Percentiles rank a stretch among this genome's conserved stretches.
Conservation (phyloP, 2,113 vertebrate genomes). For the Neotragus pygmaeus region DNA sequence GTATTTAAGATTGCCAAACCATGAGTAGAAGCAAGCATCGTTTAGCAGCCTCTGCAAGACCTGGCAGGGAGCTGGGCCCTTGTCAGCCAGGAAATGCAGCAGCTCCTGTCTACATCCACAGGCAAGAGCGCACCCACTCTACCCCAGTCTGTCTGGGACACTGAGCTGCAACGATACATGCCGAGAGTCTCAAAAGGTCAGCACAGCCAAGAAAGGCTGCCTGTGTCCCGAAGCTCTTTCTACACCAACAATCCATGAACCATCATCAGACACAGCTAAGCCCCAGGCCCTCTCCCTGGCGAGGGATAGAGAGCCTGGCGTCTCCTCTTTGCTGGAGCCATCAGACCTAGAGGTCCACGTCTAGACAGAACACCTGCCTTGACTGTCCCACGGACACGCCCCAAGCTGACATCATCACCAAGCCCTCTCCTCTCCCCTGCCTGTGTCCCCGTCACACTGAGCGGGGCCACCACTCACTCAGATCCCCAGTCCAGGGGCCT, state of each 20-base stretch:
- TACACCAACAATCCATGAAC: no score
- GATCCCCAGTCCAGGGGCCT: not conserved
- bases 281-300: not conserved
- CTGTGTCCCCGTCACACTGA: not conserved
- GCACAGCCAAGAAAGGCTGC: not conserved
- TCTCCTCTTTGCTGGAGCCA: not conserved
- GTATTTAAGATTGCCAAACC: not conserved
- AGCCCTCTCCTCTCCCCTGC: not conserved
- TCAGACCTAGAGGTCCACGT: not conserved
- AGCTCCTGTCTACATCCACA: not conserved
- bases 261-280: not conserved
- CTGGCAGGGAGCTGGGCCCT: not conserved
- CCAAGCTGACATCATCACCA: not conserved
- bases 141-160: no score
- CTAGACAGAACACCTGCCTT: not conserved
- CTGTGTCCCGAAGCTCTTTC: not conserved
- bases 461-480: not conserved
- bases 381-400: fast-evolving
- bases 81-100: fast-evolving
- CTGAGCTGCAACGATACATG: not conserved
- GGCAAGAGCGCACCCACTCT: not conserved
- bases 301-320: not conserved
- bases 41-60: not conserved
- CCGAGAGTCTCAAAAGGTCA: not conserved
- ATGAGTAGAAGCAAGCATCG: not conserved